Evolutionary conservation across 2,113 vertebrate genomes (phyloP).

Genomic region (Nycticorax nycticorax): DNA sequence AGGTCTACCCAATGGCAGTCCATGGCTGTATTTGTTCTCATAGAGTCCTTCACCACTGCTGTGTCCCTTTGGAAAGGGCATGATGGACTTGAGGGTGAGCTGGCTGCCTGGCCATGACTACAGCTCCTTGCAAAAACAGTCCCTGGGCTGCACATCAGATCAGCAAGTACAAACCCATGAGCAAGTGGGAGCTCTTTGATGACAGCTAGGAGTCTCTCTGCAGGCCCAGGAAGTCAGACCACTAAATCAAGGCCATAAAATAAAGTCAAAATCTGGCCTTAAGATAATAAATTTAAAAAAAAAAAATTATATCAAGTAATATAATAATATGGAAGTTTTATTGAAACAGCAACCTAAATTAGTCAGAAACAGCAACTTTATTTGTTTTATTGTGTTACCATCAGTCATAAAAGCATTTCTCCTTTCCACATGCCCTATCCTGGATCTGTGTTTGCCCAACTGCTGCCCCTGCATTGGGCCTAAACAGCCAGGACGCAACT

Average conservation of each 20-base stretch:
- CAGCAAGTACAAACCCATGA: background rate
- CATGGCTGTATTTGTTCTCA: background rate
- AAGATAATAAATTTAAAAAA: background rate
- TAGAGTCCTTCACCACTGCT: background rate
- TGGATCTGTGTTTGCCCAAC: background rate
- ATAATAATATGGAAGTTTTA: background rate
- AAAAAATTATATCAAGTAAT: background rate
- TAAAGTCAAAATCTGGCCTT: background rate
- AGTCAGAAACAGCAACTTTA: background rate
- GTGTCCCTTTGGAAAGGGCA: background rate
- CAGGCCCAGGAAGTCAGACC: background rate
- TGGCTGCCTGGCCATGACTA: background rate
- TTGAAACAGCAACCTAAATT: background rate
- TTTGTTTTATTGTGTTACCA: background rate
- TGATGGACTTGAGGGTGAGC: background rate
- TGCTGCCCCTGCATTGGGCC: background rate
- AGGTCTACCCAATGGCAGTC: accelerated
- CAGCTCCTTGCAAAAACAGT: background rate
- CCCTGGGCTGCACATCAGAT: background rate
- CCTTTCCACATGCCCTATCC: background rate
- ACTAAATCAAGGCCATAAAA: background rate
- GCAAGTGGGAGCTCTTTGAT: background rate
- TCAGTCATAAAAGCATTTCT: background rate
- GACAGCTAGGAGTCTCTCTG: background rate
- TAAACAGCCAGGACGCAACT: background rate